Percentiles rank a stretch among this genome's conserved stretches.
Evolutionary conservation across 2,113 vertebrate genomes (phyloP).

Genomic region (Dicentrarchus labrax): DNA sequence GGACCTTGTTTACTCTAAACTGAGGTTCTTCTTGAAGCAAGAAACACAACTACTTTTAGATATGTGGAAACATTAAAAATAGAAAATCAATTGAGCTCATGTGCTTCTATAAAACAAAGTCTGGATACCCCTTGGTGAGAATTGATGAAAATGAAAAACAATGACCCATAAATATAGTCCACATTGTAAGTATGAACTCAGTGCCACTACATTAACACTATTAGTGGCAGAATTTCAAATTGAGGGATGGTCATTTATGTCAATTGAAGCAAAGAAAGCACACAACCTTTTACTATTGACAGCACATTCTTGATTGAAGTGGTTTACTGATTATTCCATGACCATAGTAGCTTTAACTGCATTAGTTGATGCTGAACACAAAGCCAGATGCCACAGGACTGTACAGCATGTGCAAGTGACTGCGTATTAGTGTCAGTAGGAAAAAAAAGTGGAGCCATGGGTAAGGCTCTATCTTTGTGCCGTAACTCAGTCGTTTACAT

Average conservation of each 20-base stretch:
- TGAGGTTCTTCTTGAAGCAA: neutral
- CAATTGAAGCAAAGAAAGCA: constrained; percentile 2
- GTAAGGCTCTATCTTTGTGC: constrained; percentile 25
- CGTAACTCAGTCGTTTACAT: constrained; percentile 43
- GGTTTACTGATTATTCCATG: constrained; percentile 26
- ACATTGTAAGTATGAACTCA: constrained; percentile 17
- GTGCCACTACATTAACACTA: neutral
- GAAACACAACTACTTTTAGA: neutral
- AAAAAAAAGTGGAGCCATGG: constrained; percentile 39
- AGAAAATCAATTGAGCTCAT: neutral
- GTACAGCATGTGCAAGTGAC: constrained; percentile 15
- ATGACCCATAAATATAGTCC: neutral
- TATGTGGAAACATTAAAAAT: neutral
- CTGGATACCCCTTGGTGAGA: neutral
- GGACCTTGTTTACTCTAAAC: constrained; percentile 31
- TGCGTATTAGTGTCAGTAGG: constrained; percentile 7
- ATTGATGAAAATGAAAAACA: neutral
- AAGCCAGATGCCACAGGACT: constrained; percentile 20
- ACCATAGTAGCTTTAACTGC: neutral
- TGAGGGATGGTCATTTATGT: neutral
- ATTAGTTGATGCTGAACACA: constrained; percentile 15
- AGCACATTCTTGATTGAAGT: constrained; percentile 23
- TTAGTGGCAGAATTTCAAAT: constrained; percentile 1
- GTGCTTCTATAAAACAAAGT: neutral
- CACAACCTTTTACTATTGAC: neutral